Evolutionary conservation across 2,113 vertebrate species (phyloP).

Genomic region (Percina caprodes): DNA sequence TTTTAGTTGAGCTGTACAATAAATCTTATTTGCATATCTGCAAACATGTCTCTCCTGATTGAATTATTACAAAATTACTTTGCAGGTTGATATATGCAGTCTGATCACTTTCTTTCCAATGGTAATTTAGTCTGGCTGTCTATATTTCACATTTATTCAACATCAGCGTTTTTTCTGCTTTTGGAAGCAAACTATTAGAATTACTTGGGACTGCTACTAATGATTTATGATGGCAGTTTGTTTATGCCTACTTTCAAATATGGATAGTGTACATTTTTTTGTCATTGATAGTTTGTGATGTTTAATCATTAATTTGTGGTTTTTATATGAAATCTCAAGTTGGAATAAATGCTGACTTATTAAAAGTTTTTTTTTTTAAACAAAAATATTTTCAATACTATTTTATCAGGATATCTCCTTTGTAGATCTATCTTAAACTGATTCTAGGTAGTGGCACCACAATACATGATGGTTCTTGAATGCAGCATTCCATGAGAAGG

Average conservation of each 20-base stretch:
- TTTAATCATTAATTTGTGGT: constrained; percentile 18
- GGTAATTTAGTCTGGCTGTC: background rate
- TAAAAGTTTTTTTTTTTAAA: background rate
- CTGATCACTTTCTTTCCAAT: background rate
- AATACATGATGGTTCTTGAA: background rate
- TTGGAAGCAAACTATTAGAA: constrained; percentile 23
- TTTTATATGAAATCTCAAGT: background rate
- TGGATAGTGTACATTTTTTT: background rate
- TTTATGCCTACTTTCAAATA: background rate
- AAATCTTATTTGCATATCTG: too few relatives aligned
- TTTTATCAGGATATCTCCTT: background rate
- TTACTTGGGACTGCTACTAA: constrained; percentile 21
- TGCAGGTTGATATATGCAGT: constrained; percentile 3
- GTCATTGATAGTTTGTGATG: constrained; percentile 5
- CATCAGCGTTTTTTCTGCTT: background rate
- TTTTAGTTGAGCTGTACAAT: too few relatives aligned
- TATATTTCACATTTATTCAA: background rate
- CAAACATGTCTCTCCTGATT: too few relatives aligned
- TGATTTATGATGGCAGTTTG: constrained; percentile 13
- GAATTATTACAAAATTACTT: background rate
- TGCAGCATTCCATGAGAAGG: background rate
- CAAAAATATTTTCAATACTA: background rate
- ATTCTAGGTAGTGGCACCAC: background rate
- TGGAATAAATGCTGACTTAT: background rate
- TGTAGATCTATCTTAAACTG: background rate